phyloP scores from a whole-genome alignment of 1,140 invertebrate species.

The Diplogasteroides magnus region DNA sequence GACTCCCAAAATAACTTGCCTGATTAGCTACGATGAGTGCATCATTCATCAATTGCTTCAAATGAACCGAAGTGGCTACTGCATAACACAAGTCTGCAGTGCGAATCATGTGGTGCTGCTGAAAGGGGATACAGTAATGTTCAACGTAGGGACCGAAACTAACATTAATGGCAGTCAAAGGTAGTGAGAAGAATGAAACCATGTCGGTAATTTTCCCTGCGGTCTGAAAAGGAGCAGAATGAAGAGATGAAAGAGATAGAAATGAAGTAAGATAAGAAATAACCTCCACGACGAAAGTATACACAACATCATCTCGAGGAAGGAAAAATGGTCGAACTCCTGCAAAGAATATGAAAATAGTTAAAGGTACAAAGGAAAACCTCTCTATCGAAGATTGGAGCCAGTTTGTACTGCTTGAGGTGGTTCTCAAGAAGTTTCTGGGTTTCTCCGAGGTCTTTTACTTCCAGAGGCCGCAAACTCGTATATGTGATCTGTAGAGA shows the following conservation, averaged over 20 bases:
- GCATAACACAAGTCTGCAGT: constrained; percentile 99
- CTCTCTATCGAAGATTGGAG: constrained; percentile 77
- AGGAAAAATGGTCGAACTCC: constrained; percentile 92
- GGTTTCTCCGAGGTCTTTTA: constrained; percentile 73
- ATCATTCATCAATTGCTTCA: constrained; percentile 88
- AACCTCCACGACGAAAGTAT: constrained; percentile 84
- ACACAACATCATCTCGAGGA: constrained; percentile 81
- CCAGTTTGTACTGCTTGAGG: constrained; percentile 79
- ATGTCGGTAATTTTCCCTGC: constrained; percentile 73
- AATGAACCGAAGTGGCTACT: constrained; percentile 79
- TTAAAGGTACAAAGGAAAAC: too few relatives aligned
- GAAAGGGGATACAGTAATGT: too few relatives aligned
- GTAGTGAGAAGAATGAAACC: constrained; percentile 95
- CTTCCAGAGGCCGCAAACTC: constrained; percentile 51
- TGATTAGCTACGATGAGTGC: constrained; percentile 93
- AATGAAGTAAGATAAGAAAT: too few relatives aligned
- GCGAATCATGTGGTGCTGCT: constrained; percentile 89
- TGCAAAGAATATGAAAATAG: too few relatives aligned
- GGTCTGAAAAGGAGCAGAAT: constrained; percentile 22
- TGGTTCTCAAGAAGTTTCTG: constrained; percentile 69
- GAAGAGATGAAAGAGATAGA: not conserved
- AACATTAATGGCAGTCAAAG: constrained; percentile 82
- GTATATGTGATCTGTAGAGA: too few relatives aligned
- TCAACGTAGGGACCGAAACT: not conserved
- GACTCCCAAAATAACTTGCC: too few relatives aligned